Percentiles rank a stretch among this genome's conserved stretches.
These are phyloP conservation scores for Pollachius pollachius DNA, from an alignment of 2,113 vertebrate species.

Conservation along the genomic window DNA sequence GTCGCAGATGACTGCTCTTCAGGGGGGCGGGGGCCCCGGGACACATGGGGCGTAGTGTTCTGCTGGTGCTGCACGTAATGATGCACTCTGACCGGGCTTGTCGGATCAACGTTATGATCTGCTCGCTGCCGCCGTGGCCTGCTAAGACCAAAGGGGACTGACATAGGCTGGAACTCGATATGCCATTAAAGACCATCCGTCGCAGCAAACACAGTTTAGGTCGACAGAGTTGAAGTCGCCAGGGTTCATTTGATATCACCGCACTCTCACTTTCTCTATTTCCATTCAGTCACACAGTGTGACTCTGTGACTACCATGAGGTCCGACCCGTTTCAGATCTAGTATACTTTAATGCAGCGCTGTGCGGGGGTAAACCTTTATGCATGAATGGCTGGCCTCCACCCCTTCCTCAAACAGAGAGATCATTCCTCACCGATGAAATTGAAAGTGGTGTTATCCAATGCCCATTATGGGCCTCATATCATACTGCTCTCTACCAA, in stretches of 20 bases:
- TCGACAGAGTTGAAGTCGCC: background rate
- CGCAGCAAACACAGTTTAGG: background rate
- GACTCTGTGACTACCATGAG: too few species aligned
- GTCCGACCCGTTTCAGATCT: background rate
- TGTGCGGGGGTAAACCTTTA: background rate
- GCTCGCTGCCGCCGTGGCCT: background rate
- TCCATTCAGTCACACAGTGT: background rate
- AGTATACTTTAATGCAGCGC: background rate
- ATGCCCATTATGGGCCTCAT: background rate
- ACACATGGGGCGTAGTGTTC: conserved; percentile 46
- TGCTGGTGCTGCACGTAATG: conserved; percentile 24
- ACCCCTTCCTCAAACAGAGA: background rate
- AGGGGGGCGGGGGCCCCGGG: conserved; percentile 23
- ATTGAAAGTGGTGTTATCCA: background rate
- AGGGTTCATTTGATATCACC: too few species aligned
- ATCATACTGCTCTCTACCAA: conserved; percentile 5
- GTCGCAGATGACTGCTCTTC: conserved; percentile 24
- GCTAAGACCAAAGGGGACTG: background rate
- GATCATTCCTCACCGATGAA: background rate
- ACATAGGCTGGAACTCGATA: background rate
- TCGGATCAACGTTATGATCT: conserved; percentile 15
- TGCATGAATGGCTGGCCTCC: background rate
- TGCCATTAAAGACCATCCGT: background rate
- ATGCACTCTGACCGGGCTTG: conserved; percentile 34
- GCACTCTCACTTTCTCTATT: background rate